Evolutionary conservation across 2,888 invertebrate genomes (phyloP), one percentile per base, ranked within the genome.

Genomic region (Lepidochitona cinerea): DNA sequence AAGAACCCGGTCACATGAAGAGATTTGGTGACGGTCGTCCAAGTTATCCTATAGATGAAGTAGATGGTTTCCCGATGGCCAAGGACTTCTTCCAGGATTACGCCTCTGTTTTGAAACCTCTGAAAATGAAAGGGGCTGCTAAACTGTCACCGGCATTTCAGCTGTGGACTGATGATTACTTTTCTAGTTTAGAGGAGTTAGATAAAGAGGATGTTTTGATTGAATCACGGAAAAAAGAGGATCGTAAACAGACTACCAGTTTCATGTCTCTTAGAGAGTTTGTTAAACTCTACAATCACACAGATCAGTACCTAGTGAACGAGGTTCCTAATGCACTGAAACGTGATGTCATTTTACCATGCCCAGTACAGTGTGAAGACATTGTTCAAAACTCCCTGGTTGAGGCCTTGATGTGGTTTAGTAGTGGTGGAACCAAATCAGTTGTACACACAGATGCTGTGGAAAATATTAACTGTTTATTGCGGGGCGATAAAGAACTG

Each of bases 391-490:
- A 83, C 32, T 70, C 77, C 49, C 77, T 89, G 12, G 84, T 88
- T 23, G 85, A 86, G 66, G 81, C 84, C 68, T 75, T 89, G 26
- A 87, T 90, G 86, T 90, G 90, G 90, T 88, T 87, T 78, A 90
- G 90, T 77, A 89, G 89, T 76, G 90, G 90, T 6, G 89, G 89
- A 1, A 90, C 90, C 3, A 87, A 86, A 49, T 90, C 90, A n/a
- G 90, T 90, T 18, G 85, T 89, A 0, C 90, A 90, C 78, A 88
- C 88, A 6, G 90, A 90, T 74, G 78, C 84, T 49, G 87, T 88
- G 23, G 90, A 90, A 70, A 90, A 90, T 78, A 86, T 90, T 70
- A 89, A 89, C 80, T 90, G 90, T 80, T 66, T 89, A 23, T 85
- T 83, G 37, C 75, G 86, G 12, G 90, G 90, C 37, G 78, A 83